Evolutionary conservation across 2,797 vertebrate genomes (phyloP).

Genomic region (Champsocephalus gunnari): DNA sequence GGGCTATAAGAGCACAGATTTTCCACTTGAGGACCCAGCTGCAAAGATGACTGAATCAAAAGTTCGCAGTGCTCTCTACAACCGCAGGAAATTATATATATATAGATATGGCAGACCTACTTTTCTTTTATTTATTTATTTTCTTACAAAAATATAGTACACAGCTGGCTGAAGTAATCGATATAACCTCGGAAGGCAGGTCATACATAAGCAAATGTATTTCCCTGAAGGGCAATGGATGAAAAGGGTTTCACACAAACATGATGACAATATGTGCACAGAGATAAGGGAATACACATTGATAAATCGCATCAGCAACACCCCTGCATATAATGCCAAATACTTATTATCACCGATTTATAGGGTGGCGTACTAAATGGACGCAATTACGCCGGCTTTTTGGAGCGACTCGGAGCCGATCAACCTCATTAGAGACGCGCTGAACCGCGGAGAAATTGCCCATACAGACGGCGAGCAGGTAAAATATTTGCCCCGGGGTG

Average conservation of each 20-base stretch:
- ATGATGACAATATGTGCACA: slow-evolving; percentile 42
- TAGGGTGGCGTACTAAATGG: slow-evolving; percentile 70
- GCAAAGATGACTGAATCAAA: slow-evolving; percentile 62
- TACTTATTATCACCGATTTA: slow-evolving; percentile 68
- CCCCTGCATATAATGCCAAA: slow-evolving; percentile 55
- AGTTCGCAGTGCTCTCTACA: slow-evolving; percentile 36
- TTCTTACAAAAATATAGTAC: slow-evolving; percentile 60
- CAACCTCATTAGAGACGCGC: slow-evolving; percentile 73
- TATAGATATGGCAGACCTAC: slow-evolving; percentile 61
- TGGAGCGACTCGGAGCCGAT: slow-evolving; percentile 66
- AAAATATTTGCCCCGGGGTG: slow-evolving; percentile 67
- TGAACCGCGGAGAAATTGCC: slow-evolving; percentile 61
- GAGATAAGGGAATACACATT: slow-evolving; percentile 10
- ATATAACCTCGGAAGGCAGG: slow-evolving; percentile 66
- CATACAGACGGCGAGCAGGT: slow-evolving; percentile 64
- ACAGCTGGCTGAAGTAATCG: slow-evolving; percentile 66
- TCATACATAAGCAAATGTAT: slow-evolving; percentile 78
- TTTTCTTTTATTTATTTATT: slow-evolving; percentile 60
- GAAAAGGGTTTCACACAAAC: slow-evolving; percentile 54
- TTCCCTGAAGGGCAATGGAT: slow-evolving; percentile 64
- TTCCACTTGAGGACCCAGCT: slow-evolving; percentile 65
- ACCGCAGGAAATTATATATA: slow-evolving; percentile 63
- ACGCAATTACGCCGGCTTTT: slow-evolving; percentile 73
- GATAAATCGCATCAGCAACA: slow-evolving; percentile 27
- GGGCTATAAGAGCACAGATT: slow-evolving; percentile 47